Evolutionary conservation across 2,888 invertebrate genomes (phyloP).

Genomic region (Hyppa rectilinea): DNA sequence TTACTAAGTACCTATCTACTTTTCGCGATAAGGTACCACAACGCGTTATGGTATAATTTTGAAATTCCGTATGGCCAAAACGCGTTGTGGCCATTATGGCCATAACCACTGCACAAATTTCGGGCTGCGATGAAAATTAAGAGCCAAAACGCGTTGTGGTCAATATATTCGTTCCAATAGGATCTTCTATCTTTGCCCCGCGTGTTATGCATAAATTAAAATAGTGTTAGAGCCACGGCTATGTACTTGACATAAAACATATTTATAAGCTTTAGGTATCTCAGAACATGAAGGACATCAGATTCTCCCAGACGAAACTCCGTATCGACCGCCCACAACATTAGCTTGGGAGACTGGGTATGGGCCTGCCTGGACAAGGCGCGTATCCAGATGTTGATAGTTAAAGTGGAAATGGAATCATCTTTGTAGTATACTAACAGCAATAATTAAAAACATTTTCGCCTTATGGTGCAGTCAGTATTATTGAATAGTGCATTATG

Average conservation of each 20-base stretch:
- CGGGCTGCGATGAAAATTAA: constrained; percentile 43
- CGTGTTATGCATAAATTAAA: constrained; percentile 18
- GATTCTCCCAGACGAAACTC: constrained; percentile 9
- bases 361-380: constrained; percentile 10
- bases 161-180: constrained; percentile 24
- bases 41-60: constrained; percentile 48
- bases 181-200: constrained; percentile 1
- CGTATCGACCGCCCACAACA: constrained; percentile 13
- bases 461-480: constrained; percentile 10
- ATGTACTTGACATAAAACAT: constrained; percentile 29
- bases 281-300: constrained; percentile 10
- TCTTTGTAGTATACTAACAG: background rate
- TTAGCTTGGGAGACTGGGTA: constrained; percentile 5
- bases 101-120: constrained; percentile 50
- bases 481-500: background rate
- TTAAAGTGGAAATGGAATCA: background rate
- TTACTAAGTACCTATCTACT: constrained; percentile 26
- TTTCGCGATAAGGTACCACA: constrained; percentile 41
- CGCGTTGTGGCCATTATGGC: constrained; percentile 51
- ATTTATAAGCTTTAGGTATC: constrained; percentile 30
- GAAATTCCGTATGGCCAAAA: constrained; percentile 31
- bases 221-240: constrained; percentile 17
- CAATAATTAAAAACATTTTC: background rate
- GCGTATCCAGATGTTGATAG: constrained; percentile 10
- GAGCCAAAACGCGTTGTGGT: constrained; percentile 55